Evolutionary conservation across 2,113 vertebrate genomes (phyloP).

Genomic region (Ctenomys sociabilis): DNA sequence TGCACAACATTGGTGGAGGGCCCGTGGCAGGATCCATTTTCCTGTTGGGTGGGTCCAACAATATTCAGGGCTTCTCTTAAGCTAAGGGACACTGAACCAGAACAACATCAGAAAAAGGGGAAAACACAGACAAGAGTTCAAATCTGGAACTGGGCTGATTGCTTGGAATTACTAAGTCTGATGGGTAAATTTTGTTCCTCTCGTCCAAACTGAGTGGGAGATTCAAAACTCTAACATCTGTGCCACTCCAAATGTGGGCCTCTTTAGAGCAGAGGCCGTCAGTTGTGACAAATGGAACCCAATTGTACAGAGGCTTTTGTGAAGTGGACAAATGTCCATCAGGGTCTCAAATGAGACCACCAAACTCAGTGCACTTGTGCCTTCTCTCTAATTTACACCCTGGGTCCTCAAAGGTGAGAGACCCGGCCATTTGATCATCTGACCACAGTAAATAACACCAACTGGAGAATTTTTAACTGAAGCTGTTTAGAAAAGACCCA

Average conservation of each 20-base stretch:
- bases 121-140: background rate
- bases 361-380: slow-evolving; percentile 66
- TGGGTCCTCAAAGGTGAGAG: slow-evolving; percentile 42
- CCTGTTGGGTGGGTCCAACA: background rate
- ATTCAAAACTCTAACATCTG: slow-evolving; percentile 50
- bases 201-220: background rate
- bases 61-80: background rate
- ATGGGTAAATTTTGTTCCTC: background rate
- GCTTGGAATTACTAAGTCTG: background rate
- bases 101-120: background rate
- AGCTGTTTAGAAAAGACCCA: slow-evolving; percentile 31
- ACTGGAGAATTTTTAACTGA: slow-evolving; percentile 15
- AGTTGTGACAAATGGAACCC: slow-evolving; percentile 64
- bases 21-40: background rate
- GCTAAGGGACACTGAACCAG: background rate
- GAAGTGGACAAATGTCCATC: slow-evolving; percentile 65
- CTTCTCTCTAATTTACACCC: slow-evolving; percentile 52
- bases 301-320: slow-evolving; percentile 61
- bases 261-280: slow-evolving; percentile 59
- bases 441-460: slow-evolving; percentile 72
- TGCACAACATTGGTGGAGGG: background rate
- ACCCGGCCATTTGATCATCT: background rate
- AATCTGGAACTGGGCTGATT: background rate
- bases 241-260: slow-evolving; percentile 24
- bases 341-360: slow-evolving; percentile 52